Base-by-base conservation (phyloP, 2,797 vertebrate genomes). In the Enteromius thamalakanensis region DNA sequence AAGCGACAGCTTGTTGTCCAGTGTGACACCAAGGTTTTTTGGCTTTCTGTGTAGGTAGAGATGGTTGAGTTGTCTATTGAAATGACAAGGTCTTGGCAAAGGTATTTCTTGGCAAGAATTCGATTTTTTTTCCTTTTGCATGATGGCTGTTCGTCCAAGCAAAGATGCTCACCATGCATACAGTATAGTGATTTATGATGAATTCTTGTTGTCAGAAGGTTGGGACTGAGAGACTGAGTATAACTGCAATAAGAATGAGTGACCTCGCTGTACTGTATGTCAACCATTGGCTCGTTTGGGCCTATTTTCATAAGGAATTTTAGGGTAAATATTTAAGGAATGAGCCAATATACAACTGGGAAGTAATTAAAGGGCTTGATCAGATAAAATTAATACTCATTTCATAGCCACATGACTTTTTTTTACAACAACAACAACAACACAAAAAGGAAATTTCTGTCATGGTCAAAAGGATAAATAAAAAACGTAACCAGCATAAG, bases 31-130 rank as follows among this genome's bases (percentile, higher is more conserved):
- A 42, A 40, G 34, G 51, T 76, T 76, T 76, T 76, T 60, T 76
- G 74, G 74, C 74, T 76, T 76, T 60, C 53, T 60, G 53, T 42
- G 53, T 60, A 51, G 14, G 34, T 58, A 40, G 53, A 76, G 53
- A 76, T 76, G 74, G 34, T 76, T 76, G 74, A 76, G 74, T 76
- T 76, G 51, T 76, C 53, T 60, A 60, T 60, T 76, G 74, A 76
- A 76, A 60, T 60, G 74, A 76, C 74, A 60, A 60, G 74, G 53
- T 26, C 74, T 76, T 76, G 74, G 74, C 74, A 58, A 40, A 14
- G 34, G 32, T 42, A 8, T 1, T 58, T 76, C 51, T 76, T 76
- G 72, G 72, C 72, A 40, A 62, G 26, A 0, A 8, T 64, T 32
- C 1, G 15, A 6, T 60, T 14, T 5, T 4, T 58, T n/a, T 58